A percentile compares a stretch with the other conserved stretches of the same genome.
Conservation (phyloP, 2,888 invertebrate genomes). For the Erebia palarica region DNA sequence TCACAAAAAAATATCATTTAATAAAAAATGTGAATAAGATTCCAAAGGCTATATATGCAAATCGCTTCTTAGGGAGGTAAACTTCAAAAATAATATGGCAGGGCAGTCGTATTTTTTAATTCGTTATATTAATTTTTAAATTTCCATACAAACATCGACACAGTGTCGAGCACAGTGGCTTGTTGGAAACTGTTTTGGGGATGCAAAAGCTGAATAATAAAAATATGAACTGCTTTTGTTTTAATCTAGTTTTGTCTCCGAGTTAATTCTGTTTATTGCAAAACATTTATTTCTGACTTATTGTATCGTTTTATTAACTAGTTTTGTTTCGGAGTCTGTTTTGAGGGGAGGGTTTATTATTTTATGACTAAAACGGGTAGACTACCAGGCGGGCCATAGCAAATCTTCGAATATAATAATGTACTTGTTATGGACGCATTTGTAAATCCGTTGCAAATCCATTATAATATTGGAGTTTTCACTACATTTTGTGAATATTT, state of each 20-base stretch:
- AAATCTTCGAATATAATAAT: not conserved
- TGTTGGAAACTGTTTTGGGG: conserved; percentile 39
- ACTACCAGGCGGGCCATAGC: not conserved
- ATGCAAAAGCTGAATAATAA: conserved; percentile 40
- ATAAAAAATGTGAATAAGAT: no score
- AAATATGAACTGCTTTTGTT: conserved; percentile 51
- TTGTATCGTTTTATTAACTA: conserved; percentile 73
- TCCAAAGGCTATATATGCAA: no score
- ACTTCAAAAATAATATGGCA: no score
- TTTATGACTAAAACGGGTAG: not conserved
- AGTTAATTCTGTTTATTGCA: conserved; percentile 59
- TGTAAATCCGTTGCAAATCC: no score
- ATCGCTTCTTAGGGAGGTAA: no score
- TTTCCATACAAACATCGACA: conserved; percentile 29
- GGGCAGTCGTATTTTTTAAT: no score
- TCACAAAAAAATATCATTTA: no score
- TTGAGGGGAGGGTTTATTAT: conserved; percentile 16
- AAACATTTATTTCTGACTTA: conserved; percentile 61
- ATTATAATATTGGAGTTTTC: no score
- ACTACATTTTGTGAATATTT: no score
- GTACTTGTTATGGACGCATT: no score
- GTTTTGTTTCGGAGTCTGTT: conserved; percentile 50
- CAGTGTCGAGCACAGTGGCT: conserved; percentile 31
- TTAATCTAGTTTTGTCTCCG: conserved; percentile 55
- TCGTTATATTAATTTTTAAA: no score